Evolutionary conservation across 2,797 vertebrate genomes (phyloP).

Genomic region (Scomberomorus guttatus): DNA sequence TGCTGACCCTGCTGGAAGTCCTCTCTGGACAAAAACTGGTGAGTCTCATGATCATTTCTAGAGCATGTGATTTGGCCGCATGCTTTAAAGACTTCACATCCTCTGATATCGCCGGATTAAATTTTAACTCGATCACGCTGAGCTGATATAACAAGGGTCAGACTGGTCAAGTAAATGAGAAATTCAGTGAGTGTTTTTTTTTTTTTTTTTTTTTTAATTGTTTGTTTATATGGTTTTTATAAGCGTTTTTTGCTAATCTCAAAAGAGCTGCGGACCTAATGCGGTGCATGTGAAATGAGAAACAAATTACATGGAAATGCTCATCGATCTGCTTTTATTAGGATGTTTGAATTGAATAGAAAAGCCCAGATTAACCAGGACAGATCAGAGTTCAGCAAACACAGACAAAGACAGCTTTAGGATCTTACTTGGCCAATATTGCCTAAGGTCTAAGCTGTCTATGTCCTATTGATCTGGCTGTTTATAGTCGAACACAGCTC

Average conservation of each 20-base stretch:
- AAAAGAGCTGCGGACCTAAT: slow-evolving; percentile 26
- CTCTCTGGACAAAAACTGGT: slow-evolving; percentile 98
- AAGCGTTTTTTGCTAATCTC: slow-evolving; percentile 20
- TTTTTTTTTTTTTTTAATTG: slow-evolving; percentile 3
- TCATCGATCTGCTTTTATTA: slow-evolving; percentile 75
- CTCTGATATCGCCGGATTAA: slow-evolving; percentile 51
- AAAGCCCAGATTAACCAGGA: slow-evolving; percentile 71
- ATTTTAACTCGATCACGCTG: slow-evolving; percentile 25
- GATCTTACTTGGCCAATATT: slow-evolving; percentile 70
- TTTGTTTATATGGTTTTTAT: slow-evolving; percentile 10
- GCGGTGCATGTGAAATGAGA: slow-evolving; percentile 49
- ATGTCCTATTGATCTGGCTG: slow-evolving; percentile 74
- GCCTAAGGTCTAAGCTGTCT: slow-evolving; percentile 72
- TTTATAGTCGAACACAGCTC: slow-evolving; percentile 56
- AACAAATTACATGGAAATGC: slow-evolving; percentile 50
- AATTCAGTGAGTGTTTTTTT: not conserved
- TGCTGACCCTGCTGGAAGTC: slow-evolving; percentile 95
- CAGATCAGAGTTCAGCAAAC: slow-evolving; percentile 62
- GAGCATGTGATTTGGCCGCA: slow-evolving; percentile 60
- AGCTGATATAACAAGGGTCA: slow-evolving; percentile 14
- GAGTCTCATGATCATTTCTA: slow-evolving; percentile 71
- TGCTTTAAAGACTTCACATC: slow-evolving; percentile 52
- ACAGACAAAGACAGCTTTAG: slow-evolving; percentile 63
- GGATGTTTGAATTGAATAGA: slow-evolving; percentile 69
- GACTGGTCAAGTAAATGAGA: slow-evolving; percentile 27